Conservation (phyloP, 2,888 invertebrate species). For the Epistrophe eligans region DNA sequence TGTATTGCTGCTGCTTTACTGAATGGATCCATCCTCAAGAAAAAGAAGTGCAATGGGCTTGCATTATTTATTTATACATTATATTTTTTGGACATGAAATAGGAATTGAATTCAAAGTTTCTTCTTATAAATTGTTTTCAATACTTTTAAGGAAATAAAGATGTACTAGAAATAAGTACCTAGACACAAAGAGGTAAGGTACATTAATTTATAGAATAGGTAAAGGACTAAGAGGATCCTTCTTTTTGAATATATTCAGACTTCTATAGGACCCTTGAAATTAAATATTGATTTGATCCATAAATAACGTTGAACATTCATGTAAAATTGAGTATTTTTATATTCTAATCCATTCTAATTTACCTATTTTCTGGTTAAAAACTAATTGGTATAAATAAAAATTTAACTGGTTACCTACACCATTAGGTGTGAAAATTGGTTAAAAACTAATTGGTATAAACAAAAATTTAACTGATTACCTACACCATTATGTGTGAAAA, state of each 20-base stretch:
- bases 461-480: too few relatives aligned
- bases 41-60: constrained; percentile 40
- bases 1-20: background rate
- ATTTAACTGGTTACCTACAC: too few relatives aligned
- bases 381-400: too few relatives aligned
- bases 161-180: background rate
- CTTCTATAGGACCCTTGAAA: constrained; percentile 15
- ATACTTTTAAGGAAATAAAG: background rate
- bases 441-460: too few relatives aligned
- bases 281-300: too few relatives aligned
- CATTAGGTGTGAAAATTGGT: too few relatives aligned
- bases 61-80: constrained; percentile 1
- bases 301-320: too few relatives aligned
- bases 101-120: constrained; percentile 34
- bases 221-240: background rate
- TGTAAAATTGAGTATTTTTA: too few relatives aligned
- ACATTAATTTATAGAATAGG: background rate
- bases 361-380: too few relatives aligned
- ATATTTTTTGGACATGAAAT: constrained; percentile 40
- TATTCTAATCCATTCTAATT: too few relatives aligned
- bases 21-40: background rate
- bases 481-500: too few relatives aligned
- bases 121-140: background rate
- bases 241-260: constrained; percentile 27
- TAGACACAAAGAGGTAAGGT: background rate